Evolutionary conservation across 2,888 invertebrate species (phyloP).

Genomic region (Andrena bucephala): DNA sequence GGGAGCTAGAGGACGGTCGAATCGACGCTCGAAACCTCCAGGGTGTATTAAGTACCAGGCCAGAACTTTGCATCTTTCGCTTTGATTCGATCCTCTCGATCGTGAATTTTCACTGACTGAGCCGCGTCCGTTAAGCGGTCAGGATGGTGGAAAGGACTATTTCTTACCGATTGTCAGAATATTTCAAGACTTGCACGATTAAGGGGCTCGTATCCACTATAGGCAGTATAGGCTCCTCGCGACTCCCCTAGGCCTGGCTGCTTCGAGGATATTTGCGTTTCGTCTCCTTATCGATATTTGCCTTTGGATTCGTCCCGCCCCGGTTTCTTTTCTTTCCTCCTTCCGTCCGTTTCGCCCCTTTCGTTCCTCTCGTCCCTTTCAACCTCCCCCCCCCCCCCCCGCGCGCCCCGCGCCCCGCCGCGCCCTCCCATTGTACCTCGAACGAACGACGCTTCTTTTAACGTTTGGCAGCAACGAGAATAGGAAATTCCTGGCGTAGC

Average conservation of each 20-base stretch:
- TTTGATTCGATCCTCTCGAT: conserved; percentile 38
- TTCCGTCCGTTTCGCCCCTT: background rate
- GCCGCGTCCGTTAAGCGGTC: background rate
- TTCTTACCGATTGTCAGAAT: background rate
- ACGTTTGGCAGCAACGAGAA: conserved; percentile 57
- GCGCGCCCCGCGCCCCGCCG: too few species aligned
- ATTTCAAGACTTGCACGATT: conserved; percentile 15
- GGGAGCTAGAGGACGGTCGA: conserved; percentile 49
- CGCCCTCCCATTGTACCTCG: background rate
- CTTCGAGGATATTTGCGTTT: conserved; percentile 47
- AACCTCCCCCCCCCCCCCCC: too few species aligned
- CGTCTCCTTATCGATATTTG: conserved; percentile 54
- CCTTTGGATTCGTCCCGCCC: conserved; percentile 40
- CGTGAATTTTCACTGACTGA: background rate
- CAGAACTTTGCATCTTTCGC: conserved; percentile 52
- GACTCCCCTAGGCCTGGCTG: background rate
- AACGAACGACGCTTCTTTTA: conserved; percentile 22
- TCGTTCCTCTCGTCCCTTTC: background rate
- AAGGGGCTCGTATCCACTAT: background rate
- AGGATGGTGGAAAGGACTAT: background rate
- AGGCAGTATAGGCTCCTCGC: background rate
- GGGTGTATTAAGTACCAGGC: conserved; percentile 69
- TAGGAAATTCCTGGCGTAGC: conserved; percentile 65
- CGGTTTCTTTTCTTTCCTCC: conserved; percentile 30
- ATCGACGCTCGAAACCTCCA: conserved; percentile 67